Conservation (phyloP, 2,797 vertebrate genomes). For the Sebastes dallii region DNA sequence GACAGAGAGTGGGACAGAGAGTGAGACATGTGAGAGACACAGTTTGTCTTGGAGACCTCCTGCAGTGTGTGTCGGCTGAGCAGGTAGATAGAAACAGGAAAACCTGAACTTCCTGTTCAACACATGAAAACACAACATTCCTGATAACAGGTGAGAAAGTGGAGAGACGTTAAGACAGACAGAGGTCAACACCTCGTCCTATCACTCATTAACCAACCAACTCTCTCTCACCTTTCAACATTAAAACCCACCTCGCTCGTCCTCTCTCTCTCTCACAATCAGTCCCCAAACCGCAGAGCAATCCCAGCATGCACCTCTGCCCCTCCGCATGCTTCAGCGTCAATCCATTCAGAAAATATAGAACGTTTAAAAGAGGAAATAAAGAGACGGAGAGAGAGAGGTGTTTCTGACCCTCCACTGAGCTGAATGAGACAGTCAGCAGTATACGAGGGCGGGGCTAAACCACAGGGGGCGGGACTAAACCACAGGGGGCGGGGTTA, state of each 20-base stretch:
- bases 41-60: not conserved
- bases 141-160: not conserved
- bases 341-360: not conserved
- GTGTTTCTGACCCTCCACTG: not conserved
- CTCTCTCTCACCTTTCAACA: not conserved
- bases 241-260: conserved; percentile 63
- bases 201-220: conserved; percentile 54
- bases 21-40: not conserved
- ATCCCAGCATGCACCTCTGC: conserved; percentile 72
- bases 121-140: not conserved
- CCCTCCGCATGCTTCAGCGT: conserved; percentile 41
- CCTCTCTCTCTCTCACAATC: conserved; percentile 40
- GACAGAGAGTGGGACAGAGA: not conserved
- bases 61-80: not conserved
- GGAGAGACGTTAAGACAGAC: not conserved
- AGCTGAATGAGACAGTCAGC: not conserved
- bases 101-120: not conserved
- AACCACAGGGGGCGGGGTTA: not conserved
- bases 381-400: not conserved
- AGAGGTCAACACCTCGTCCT: not conserved
- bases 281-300: conserved; percentile 52
- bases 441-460: not conserved
- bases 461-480: conserved; percentile 11
- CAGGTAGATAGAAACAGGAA: too few relatives aligned
- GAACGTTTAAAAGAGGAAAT: not conserved